phyloP scores from a whole-genome alignment of 2,113 vertebrate genomes.

The Tupaia chinensis region DNA sequence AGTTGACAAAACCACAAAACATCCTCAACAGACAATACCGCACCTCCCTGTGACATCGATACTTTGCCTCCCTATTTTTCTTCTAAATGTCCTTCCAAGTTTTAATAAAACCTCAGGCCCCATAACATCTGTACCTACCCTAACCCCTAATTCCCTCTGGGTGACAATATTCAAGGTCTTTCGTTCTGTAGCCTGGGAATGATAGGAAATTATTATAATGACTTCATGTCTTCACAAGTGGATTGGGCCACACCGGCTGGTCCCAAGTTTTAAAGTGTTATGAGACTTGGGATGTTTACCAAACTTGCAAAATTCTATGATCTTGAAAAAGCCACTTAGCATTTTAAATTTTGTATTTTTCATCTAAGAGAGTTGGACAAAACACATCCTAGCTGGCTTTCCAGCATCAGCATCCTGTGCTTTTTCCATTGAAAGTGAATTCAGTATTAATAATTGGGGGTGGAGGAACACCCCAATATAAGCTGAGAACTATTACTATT shows the following conservation, averaged over 20 bases:
- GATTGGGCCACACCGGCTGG: background rate
- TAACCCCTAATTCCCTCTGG: background rate
- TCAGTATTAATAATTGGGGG: background rate
- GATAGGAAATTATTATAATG: background rate
- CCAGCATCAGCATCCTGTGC: no score
- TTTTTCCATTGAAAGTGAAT: background rate
- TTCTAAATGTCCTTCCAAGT: no score
- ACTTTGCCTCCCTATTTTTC: no score
- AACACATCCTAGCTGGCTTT: background rate
- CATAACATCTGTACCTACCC: background rate
- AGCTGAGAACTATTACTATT: background rate
- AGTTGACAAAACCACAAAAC: no score
- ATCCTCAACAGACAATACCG: no score
- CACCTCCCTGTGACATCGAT: no score
- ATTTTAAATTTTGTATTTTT: slow-evolving; percentile 13
- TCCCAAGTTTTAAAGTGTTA: slow-evolving; percentile 26
- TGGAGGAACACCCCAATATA: background rate
- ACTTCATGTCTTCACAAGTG: background rate
- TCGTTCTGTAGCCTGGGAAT: background rate
- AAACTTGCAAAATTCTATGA: background rate
- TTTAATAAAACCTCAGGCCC: background rate
- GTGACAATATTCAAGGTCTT: background rate
- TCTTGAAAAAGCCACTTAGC: background rate
- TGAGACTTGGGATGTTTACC: background rate
- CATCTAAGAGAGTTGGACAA: background rate